These are phyloP conservation scores for Otolemur crassicaudatus DNA, from an alignment of 2,797 vertebrate species.

Conservation along the genomic window DNA sequence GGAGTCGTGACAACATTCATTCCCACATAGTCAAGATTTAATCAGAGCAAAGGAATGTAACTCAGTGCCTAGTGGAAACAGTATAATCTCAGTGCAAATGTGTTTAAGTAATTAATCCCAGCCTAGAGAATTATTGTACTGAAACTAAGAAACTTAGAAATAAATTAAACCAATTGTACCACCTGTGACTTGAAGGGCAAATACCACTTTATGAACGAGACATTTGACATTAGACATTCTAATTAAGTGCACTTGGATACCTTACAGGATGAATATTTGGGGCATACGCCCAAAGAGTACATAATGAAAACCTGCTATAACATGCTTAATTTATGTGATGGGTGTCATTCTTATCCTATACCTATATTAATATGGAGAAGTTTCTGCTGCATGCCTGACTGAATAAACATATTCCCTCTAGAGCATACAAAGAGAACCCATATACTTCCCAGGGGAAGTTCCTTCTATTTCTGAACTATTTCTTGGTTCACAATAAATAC, in stretches of 20 bases:
- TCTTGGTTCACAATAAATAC: background rate
- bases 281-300: background rate
- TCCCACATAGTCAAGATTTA: background rate
- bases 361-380: slow-evolving; percentile 7
- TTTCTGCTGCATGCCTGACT: background rate
- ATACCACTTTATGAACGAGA: slow-evolving; percentile 46
- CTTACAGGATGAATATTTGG: background rate
- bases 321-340: background rate
- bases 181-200: slow-evolving; percentile 18
- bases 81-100: background rate
- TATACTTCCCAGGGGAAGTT: background rate
- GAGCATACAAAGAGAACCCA: background rate
- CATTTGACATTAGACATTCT: background rate
- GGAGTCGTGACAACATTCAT: background rate
- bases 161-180: slow-evolving; percentile 54
- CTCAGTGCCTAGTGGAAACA: background rate
- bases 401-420: slow-evolving; percentile 40
- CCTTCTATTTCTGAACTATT: slow-evolving; percentile 21
- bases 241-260: slow-evolving; percentile 24
- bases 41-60: slow-evolving; percentile 26
- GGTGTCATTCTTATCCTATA: background rate
- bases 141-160: slow-evolving; percentile 53
- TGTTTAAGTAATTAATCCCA: slow-evolving; percentile 44
- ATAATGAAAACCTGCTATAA: background rate
- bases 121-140: slow-evolving; percentile 1